Conservation (phyloP, 2,888 invertebrate genomes). For the Bembecia ichneumoniformis region DNA sequence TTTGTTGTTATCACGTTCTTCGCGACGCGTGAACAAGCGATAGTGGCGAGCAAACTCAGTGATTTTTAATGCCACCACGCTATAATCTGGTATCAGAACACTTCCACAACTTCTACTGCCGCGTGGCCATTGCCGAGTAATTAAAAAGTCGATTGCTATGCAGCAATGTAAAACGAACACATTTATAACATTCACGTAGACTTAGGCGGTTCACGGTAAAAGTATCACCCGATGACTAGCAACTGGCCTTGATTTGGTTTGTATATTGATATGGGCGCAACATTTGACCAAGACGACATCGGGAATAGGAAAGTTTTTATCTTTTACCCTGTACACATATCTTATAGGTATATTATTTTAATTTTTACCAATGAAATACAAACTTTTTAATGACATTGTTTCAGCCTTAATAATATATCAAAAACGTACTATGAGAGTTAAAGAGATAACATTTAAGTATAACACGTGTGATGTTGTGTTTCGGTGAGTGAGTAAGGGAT, state of each 20-base stretch:
- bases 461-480: no score
- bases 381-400: no score
- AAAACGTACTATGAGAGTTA: no score
- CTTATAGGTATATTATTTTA: no score
- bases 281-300: conserved; percentile 23
- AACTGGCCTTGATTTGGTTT: conserved; percentile 40
- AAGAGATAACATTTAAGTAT: no score
- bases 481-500: no score
- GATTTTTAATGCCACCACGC: conserved; percentile 26
- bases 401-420: no score
- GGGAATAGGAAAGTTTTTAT: conserved; percentile 26
- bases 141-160: not conserved
- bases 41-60: conserved; percentile 18
- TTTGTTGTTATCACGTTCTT: conserved; percentile 1
- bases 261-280: conserved; percentile 34
- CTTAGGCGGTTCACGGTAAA: not conserved
- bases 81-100: conserved; percentile 1
- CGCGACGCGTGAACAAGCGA: conserved; percentile 24
- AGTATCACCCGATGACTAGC: conserved; percentile 18
- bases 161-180: not conserved
- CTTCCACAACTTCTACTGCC: not conserved
- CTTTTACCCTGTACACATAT: no score
- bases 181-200: no score
- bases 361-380: no score
- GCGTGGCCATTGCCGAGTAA: not conserved